A percentile compares a stretch with the other conserved stretches of the same genome.
Conservation (phyloP, 2,797 vertebrate species). For the Euphonia xanthogaster region DNA sequence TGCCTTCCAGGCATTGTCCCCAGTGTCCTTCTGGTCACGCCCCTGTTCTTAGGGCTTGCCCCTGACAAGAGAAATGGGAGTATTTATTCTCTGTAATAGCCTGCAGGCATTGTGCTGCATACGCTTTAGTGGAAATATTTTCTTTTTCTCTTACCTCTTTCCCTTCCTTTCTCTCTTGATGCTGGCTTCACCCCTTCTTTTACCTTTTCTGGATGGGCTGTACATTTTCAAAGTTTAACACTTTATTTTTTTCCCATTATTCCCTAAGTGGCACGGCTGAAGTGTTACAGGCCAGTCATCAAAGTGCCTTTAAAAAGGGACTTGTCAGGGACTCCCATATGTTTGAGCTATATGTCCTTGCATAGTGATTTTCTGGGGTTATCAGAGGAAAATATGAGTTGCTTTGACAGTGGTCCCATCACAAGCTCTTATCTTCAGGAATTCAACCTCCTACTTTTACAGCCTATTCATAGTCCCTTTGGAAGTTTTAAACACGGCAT, state of each 20-base stretch:
- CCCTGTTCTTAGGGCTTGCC: background rate
- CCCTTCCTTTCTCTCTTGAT: background rate
- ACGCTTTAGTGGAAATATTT: background rate
- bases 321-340: background rate
- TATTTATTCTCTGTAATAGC: background rate
- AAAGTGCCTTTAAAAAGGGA: background rate
- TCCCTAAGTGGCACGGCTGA: background rate
- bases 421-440: constrained; percentile 33
- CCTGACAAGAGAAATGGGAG: background rate
- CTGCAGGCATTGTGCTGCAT: background rate
- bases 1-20: background rate
- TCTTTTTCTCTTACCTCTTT: background rate
- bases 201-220: background rate
- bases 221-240: background rate
- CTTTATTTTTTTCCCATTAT: background rate
- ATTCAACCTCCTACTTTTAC: constrained; percentile 46
- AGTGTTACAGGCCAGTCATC: background rate
- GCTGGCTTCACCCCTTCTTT: background rate
- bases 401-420: constrained; percentile 35
- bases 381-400: background rate
- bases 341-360: background rate
- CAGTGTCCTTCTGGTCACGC: background rate
- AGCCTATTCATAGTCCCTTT: constrained; percentile 40
- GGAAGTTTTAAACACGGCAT: constrained; percentile 29
- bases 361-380: background rate